Conservation (phyloP, 2,797 vertebrate species). For the Diplodus sargus region DNA sequence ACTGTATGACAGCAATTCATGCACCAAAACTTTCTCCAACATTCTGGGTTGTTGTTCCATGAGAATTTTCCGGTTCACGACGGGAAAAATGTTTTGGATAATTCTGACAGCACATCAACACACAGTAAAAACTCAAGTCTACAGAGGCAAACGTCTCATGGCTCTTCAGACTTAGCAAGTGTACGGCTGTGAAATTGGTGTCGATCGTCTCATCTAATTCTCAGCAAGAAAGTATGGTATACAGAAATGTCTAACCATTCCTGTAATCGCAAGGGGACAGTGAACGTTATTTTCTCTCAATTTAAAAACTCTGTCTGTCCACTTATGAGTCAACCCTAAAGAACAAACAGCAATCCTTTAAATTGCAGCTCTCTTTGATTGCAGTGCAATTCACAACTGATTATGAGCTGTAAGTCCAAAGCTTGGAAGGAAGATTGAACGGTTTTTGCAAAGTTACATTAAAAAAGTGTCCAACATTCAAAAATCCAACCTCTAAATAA, state of each 20-base stretch:
- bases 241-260: not conserved
- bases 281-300: not conserved
- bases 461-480: not conserved
- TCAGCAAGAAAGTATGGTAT: not conserved
- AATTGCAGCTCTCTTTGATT: not conserved
- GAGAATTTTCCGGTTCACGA: no score
- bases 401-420: not conserved
- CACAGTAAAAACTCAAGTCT: no score
- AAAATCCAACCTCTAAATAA: not conserved
- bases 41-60: no score
- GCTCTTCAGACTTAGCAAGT: not conserved
- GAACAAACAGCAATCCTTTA: conserved; percentile 6
- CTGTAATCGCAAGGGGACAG: not conserved
- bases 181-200: not conserved
- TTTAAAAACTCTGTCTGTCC: not conserved
- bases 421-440: not conserved
- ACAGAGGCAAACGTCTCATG: no score
- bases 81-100: no score
- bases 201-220: not conserved
- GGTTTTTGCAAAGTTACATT: not conserved
- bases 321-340: not conserved
- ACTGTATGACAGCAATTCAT: no score
- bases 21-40: no score
- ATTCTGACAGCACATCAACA: no score
- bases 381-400: not conserved